Conservation (phyloP, 2,797 vertebrate species). For the Eulemur albifrons region DNA sequence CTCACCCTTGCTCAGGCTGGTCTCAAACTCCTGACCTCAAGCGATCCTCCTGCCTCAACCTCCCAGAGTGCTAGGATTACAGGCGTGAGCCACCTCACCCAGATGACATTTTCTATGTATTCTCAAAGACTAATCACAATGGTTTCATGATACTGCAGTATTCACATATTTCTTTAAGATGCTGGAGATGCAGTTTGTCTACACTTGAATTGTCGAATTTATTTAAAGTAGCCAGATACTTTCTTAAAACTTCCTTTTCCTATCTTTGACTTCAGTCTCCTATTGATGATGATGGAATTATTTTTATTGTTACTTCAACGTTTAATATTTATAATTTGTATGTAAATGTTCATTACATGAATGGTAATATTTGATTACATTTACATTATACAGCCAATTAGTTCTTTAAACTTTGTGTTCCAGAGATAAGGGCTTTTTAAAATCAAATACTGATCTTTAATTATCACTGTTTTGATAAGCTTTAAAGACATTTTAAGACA, state of each 20-base stretch:
- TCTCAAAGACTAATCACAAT: not conserved
- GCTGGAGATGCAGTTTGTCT: not conserved
- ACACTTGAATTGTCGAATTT: not conserved
- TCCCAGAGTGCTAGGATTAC: not conserved
- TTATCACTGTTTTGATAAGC: not conserved
- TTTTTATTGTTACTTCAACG: not conserved
- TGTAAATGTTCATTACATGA: not conserved
- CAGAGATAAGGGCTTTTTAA: not conserved
- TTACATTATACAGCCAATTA: not conserved
- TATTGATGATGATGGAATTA: not conserved
- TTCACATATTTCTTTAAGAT: not conserved
- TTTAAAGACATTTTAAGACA: not conserved
- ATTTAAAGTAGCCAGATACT: not conserved
- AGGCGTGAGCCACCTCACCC: no score
- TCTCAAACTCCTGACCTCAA: not conserved
- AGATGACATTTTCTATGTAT: not conserved
- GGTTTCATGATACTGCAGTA: not conserved
- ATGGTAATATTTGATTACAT: not conserved
- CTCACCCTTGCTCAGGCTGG: not conserved
- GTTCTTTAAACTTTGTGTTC: not conserved
- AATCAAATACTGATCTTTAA: not conserved
- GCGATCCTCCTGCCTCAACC: not conserved
- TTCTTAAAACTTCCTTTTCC: constrained; percentile 8
- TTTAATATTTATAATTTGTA: not conserved
- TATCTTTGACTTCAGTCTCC: not conserved